phyloP scores from a whole-genome alignment of 2,888 invertebrate species.

The Eupithecia exiguata region DNA sequence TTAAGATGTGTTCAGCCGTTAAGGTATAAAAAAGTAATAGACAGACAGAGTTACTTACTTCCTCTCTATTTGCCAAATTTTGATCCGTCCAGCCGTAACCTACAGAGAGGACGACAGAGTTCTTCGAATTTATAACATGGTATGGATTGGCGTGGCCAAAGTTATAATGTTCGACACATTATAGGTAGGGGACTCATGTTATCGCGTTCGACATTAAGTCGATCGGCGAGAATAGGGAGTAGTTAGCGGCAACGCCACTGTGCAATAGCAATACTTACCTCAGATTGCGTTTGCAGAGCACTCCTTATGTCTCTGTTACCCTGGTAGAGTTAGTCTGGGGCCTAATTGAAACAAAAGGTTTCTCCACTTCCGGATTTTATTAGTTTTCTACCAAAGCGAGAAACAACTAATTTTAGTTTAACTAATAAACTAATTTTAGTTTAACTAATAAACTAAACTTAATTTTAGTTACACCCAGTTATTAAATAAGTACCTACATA shows the following conservation, averaged over 20 bases:
- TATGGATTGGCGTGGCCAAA: too few species aligned
- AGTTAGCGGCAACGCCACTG: constrained; percentile 57
- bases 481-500: too few species aligned
- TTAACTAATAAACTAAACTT: too few species aligned
- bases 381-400: background rate
- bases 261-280: constrained; percentile 39
- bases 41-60: too few species aligned
- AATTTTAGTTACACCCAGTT: background rate
- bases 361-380: background rate
- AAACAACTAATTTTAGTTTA: background rate
- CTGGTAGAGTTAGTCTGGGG: constrained; percentile 47
- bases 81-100: too few species aligned
- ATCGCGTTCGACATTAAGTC: background rate
- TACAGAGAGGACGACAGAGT: too few species aligned
- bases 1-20: too few species aligned
- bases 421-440: too few species aligned
- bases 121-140: too few species aligned
- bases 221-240: constrained; percentile 34
- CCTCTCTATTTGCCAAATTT: too few species aligned
- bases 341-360: constrained; percentile 21
- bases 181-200: background rate
- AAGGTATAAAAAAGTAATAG: too few species aligned
- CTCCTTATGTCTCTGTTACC: constrained; percentile 46
- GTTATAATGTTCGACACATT: too few species aligned
- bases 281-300: constrained; percentile 49